Evolutionary conservation across 2,113 vertebrate species (phyloP), one percentile per base, ranked within the genome.

Genomic region (Rhinogobius similis): DNA sequence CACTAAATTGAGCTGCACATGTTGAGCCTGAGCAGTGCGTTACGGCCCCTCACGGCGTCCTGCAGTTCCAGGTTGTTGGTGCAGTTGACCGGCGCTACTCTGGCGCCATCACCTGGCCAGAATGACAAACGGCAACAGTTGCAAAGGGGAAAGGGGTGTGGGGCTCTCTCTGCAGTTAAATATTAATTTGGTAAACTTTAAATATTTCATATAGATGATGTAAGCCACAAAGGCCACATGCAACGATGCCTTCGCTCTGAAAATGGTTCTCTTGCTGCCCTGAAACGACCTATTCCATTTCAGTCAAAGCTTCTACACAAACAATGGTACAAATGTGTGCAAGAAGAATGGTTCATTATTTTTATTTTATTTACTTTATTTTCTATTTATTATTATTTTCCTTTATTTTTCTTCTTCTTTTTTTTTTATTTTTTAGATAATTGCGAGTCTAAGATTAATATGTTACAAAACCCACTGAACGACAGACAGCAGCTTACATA

Each of bases 161-260:
- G 65, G 67, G 21, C 36, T 8, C 5, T 23, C 26, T 20, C 72
- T 44, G 1, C 43, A 77, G 72, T 84, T 91, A 87, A 89, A 92
- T 92, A 89, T 92, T 92, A 91, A 71, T 90, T 92, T 85, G 68
- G 81, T 87, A 73, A 88, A 91, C 84, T 87, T 88, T 92, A 21
- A 92, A 92, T 91, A 83, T 91, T 93, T 92, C 44, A 91, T 91
- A 78, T 16, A 79, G 86, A 68, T 93, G 88, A 91, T 90, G 87
- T 90, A 82, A 91, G 78, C 68, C 73, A 82, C 78, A 53, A 66
- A 50, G 73, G 73, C 68, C 82, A 76, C 79, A 78, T 72, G 76
- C 67, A 44, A 69, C 68, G 50, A 72, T 70, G 77, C 68, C 73
- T 29, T 12, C 41, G 73, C 70, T 74, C 50, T 66, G 21, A 76